A percentile compares a stretch with the other conserved stretches of the same genome.
phyloP scores from a whole-genome alignment of 2,888 invertebrate genomes.

The Yponomeuta cagnagella region DNA sequence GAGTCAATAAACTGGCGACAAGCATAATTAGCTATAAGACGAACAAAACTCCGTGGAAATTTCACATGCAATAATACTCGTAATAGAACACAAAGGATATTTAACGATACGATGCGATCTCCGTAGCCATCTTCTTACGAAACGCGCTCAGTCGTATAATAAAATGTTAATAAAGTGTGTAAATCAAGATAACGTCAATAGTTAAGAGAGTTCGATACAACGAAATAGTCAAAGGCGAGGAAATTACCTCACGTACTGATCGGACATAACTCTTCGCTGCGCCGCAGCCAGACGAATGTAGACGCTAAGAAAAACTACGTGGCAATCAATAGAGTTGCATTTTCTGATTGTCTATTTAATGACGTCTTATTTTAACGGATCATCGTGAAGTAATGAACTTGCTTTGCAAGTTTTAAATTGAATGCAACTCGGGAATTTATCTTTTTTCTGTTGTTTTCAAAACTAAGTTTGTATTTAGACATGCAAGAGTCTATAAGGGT shows the following conservation, averaged over 20 bases:
- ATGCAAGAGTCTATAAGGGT: neutral
- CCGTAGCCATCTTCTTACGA: constrained; percentile 28
- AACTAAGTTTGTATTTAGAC: neutral
- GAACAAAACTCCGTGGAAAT: neutral
- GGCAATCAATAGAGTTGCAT: constrained; percentile 6
- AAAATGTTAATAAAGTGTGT: constrained; percentile 69
- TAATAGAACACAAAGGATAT: neutral
- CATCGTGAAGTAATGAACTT: neutral
- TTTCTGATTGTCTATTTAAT: constrained; percentile 5
- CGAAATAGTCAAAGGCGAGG: constrained; percentile 54
- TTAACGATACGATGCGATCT: neutral
- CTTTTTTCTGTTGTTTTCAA: no score
- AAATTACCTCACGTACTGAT: constrained; percentile 50
- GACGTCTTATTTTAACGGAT: constrained; percentile 4
- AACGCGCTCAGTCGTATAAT: constrained; percentile 56
- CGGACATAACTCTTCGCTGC: constrained; percentile 46
- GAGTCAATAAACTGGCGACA: neutral
- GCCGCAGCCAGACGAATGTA: constrained; percentile 24
- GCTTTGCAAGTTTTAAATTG: neutral
- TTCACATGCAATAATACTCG: neutral
- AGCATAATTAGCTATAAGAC: constrained; percentile 8
- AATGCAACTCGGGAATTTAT: neutral
- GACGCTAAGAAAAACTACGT: constrained; percentile 19
- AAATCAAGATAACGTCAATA: constrained; percentile 72
- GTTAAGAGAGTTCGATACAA: constrained; percentile 57